A percentile compares a stretch with the other conserved stretches of the same genome.
Evolutionary conservation across 2,888 invertebrate genomes (phyloP).

Genomic region (Cantharis lateralis): DNA sequence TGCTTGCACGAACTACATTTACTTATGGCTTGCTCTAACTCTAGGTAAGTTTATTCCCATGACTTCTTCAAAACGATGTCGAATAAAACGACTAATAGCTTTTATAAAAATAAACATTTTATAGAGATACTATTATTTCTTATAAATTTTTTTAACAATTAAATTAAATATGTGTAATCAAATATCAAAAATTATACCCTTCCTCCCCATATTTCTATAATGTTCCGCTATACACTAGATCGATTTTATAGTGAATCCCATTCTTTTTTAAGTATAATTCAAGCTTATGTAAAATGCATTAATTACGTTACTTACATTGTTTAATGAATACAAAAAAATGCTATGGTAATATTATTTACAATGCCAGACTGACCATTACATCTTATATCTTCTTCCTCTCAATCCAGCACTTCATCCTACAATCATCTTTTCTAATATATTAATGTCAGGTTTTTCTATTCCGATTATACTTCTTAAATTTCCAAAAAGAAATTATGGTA

Average conservation of each 20-base stretch:
- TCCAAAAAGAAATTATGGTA: too few relatives aligned
- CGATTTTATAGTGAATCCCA: not conserved
- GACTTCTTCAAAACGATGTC: slow-evolving; percentile 3
- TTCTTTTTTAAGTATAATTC: not conserved
- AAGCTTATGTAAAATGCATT: not conserved
- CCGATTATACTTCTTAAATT: too few relatives aligned
- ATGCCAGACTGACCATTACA: not conserved
- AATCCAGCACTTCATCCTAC: too few relatives aligned
- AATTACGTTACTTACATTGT: not conserved
- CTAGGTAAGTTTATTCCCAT: slow-evolving; percentile 9
- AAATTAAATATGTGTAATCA: not conserved
- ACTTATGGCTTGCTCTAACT: slow-evolving; percentile 1
- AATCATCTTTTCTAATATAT: too few relatives aligned
- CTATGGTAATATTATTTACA: not conserved
- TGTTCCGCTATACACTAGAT: not conserved
- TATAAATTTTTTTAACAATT: not conserved
- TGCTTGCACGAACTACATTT: slow-evolving; percentile 13
- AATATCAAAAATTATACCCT: not conserved
- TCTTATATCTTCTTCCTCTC: not conserved
- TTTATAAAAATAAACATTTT: not conserved
- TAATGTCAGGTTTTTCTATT: too few relatives aligned
- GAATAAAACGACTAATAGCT: not conserved
- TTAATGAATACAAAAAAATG: not conserved
- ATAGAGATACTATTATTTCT: not conserved
- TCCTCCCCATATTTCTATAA: not conserved